Conservation (phyloP, 2,797 vertebrate species). For the Aquila chrysaetos region DNA sequence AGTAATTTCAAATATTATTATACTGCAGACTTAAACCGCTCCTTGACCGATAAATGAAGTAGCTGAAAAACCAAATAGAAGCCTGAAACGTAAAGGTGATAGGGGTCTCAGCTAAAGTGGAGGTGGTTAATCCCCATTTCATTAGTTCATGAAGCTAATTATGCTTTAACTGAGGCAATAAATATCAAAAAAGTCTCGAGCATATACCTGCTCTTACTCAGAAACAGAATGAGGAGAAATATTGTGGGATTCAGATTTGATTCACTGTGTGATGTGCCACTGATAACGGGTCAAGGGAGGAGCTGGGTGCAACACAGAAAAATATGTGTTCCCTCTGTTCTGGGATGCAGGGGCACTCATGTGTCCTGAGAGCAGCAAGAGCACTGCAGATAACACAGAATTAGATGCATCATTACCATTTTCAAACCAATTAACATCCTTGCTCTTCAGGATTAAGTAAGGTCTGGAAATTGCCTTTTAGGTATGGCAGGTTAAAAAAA, state of each 20-base stretch:
- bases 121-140: background rate
- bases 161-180: background rate
- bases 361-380: background rate
- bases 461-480: background rate
- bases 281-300: background rate
- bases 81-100: background rate
- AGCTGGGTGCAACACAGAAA: background rate
- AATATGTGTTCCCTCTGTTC: background rate
- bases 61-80: background rate
- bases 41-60: conserved; percentile 13
- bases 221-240: background rate
- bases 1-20: conserved; percentile 17
- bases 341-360: background rate
- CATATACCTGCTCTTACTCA: background rate
- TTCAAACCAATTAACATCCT: conserved; percentile 43
- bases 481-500: background rate
- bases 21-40: background rate
- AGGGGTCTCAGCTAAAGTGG: background rate
- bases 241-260: background rate
- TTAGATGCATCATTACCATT: conserved; percentile 36
- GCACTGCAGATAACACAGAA: background rate
- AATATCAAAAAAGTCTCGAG: background rate
- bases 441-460: conserved; percentile 7
- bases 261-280: background rate
- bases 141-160: conserved; percentile 6